Conservation (phyloP, 2,888 invertebrate genomes). For the Cordylochernes scorpioides region DNA sequence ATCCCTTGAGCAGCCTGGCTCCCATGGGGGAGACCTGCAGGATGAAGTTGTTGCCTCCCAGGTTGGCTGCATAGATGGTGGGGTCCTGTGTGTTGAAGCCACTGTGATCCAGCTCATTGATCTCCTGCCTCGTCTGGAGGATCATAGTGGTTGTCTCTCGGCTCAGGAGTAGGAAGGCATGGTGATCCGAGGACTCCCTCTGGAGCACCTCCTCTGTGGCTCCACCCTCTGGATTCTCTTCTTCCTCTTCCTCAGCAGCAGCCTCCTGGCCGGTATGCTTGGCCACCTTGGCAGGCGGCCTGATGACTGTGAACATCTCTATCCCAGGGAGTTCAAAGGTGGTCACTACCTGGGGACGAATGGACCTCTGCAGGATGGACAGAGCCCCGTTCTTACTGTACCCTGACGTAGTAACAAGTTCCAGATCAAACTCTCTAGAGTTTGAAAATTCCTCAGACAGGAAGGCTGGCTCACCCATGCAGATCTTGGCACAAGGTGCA, state of each 20-base stretch:
- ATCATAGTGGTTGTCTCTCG: conserved; percentile 38
- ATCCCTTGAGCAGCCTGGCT: conserved; percentile 39
- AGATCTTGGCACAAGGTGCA: conserved; percentile 77
- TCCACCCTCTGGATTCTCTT: too few species aligned
- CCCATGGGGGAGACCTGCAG: conserved; percentile 50
- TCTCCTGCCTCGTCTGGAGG: conserved; percentile 80
- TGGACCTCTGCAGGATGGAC: conserved; percentile 45
- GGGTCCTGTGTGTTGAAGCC: conserved; percentile 69
- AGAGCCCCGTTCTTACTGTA: conserved; percentile 87
- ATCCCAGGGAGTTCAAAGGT: conserved; percentile 67
- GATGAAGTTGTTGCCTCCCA: conserved; percentile 70
- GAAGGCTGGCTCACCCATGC: conserved; percentile 74
- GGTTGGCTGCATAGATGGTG: conserved; percentile 77
- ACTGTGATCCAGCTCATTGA: conserved; percentile 83
- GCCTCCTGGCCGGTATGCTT: too few species aligned
- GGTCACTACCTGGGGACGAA: conserved; percentile 40
- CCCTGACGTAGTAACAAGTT: conserved; percentile 77
- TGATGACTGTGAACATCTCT: conserved; percentile 95
- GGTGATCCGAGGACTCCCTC: too few species aligned
- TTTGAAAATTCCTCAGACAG: conserved; percentile 41
- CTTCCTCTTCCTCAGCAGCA: too few species aligned
- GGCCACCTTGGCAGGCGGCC: too few species aligned
- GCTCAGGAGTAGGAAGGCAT: conserved; percentile 40
- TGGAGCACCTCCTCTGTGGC: too few species aligned
- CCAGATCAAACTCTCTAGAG: conserved; percentile 39